Conservation (phyloP, 2,888 invertebrate genomes). For the Microplitis deprimator region DNA sequence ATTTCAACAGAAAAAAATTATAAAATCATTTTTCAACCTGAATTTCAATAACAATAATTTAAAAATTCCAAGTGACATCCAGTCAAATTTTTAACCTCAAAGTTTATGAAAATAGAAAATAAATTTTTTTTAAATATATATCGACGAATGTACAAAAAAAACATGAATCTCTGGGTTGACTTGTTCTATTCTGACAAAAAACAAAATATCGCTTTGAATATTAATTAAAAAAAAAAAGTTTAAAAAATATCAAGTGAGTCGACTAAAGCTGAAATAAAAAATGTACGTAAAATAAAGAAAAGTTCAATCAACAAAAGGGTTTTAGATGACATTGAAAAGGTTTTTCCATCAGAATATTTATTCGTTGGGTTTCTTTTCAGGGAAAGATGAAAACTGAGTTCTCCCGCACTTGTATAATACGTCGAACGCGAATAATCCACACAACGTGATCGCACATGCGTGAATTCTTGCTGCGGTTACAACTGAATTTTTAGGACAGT, state of each 20-base stretch:
- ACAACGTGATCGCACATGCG: conserved; percentile 44
- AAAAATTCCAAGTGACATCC: too few species aligned
- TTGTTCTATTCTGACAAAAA: too few species aligned
- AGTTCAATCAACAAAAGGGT: conserved; percentile 6
- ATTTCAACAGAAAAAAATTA: too few species aligned
- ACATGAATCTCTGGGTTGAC: too few species aligned
- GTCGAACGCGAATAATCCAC: conserved; percentile 16
- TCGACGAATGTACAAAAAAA: too few species aligned
- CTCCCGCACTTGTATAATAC: neutral
- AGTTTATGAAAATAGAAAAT: too few species aligned
- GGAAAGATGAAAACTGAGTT: conserved; percentile 10
- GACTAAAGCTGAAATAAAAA: neutral
- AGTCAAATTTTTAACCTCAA: too few species aligned
- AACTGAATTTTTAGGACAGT: conserved; percentile 27
- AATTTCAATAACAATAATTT: too few species aligned
- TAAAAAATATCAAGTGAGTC: neutral
- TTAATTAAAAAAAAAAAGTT: neutral
- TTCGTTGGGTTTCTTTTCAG: neutral
- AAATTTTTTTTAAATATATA: too few species aligned
- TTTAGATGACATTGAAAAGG: conserved; percentile 30
- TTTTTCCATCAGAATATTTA: conserved; percentile 12
- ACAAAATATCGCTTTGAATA: neutral
- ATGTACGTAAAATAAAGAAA: neutral
- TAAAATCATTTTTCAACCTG: too few species aligned
- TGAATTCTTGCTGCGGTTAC: conserved; percentile 39